Evolutionary conservation across 2,888 invertebrate genomes (phyloP).

Genomic region (Zootermopsis nevadensis): DNA sequence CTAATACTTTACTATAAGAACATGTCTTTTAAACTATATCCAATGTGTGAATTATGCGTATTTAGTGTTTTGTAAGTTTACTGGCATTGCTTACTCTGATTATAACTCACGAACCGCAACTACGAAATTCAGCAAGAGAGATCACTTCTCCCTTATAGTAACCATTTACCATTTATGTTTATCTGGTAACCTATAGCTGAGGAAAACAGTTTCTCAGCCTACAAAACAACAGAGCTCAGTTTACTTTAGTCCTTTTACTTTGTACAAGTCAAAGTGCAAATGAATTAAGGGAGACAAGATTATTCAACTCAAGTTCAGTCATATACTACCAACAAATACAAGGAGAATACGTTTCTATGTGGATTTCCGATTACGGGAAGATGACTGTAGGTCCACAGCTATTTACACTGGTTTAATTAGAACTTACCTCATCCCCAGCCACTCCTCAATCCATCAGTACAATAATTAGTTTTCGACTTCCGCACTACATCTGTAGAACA

Average conservation of each 20-base stretch:
- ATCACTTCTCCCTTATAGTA: no score
- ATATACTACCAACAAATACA: background rate
- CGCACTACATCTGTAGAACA: background rate
- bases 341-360: background rate
- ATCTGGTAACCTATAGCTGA: no score
- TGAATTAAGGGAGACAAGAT: background rate
- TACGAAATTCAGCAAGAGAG: no score
- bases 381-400: background rate
- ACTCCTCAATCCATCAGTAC: slow-evolving; percentile 20
- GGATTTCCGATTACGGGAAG: background rate
- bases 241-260: background rate
- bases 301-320: background rate
- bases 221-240: no score
- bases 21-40: no score
- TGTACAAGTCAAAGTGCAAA: background rate
- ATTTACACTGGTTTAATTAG: slow-evolving; percentile 10
- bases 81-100: no score
- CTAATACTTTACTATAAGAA: no score
- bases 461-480: slow-evolving; percentile 36
- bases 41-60: no score
- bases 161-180: no score
- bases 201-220: no score
- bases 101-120: no score
- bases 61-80: no score
- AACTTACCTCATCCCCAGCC: slow-evolving; percentile 12